These are phyloP conservation scores for Otus sunia DNA, from an alignment of 2,113 vertebrate species.

Conservation along the genomic window DNA sequence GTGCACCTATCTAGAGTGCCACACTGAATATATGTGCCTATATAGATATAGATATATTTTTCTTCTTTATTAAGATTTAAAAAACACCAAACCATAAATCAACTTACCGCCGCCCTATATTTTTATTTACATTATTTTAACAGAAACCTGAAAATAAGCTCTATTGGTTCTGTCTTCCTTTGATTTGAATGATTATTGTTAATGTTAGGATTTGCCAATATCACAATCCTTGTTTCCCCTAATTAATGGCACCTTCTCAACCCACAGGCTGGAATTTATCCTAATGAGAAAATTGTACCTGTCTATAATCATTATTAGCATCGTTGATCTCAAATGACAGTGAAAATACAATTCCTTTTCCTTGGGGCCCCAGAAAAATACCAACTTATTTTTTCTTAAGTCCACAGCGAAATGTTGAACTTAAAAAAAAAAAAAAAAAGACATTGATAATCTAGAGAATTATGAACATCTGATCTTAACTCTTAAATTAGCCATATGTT, in stretches of 20 bases:
- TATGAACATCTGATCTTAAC: conserved; percentile 67
- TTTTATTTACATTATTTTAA: background rate
- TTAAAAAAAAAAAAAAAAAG: background rate
- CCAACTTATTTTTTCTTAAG: conserved; percentile 1
- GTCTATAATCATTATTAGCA: background rate
- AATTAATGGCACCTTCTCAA: background rate
- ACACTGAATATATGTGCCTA: background rate
- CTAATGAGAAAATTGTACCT: background rate
- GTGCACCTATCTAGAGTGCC: background rate
- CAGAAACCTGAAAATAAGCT: background rate
- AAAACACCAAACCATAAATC: background rate
- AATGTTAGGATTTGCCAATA: background rate
- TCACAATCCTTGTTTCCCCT: background rate
- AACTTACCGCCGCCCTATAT: fast-evolving
- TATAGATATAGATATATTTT: background rate
- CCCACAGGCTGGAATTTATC: background rate
- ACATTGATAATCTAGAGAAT: conserved; percentile 45
- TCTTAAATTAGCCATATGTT: conserved; percentile 72
- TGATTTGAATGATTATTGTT: background rate
- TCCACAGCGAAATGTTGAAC: background rate
- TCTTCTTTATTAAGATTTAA: background rate
- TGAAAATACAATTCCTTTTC: background rate
- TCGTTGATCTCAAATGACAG: background rate
- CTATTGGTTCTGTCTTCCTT: background rate
- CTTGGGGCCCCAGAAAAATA: background rate